phyloP scores from a whole-genome alignment of 2,113 vertebrate species.

The Scartelaos histophorus region DNA sequence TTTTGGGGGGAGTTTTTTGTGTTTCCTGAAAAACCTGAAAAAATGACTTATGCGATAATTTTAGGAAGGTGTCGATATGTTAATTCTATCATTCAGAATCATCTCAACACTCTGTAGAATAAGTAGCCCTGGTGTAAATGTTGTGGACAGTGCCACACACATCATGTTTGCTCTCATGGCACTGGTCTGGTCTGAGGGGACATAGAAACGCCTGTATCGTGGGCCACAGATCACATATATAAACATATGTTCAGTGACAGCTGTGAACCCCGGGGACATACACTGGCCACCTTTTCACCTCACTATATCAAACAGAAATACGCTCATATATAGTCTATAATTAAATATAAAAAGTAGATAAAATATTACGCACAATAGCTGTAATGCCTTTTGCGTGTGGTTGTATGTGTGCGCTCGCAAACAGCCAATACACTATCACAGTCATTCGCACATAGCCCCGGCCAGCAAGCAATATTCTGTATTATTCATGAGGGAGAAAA shows the following conservation, averaged over 20 bases:
- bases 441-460: slow-evolving; percentile 10
- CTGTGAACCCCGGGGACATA: slow-evolving; percentile 80
- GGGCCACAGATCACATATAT: slow-evolving; percentile 88
- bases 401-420: background rate
- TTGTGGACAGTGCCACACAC: slow-evolving; percentile 34
- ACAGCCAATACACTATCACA: slow-evolving; percentile 10
- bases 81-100: too few relatives aligned
- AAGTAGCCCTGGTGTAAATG: slow-evolving; percentile 9
- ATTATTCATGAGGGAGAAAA: slow-evolving; percentile 73
- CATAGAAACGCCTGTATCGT: slow-evolving; percentile 83
- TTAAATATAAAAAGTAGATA: slow-evolving; percentile 16
- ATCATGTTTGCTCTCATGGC: slow-evolving; percentile 2
- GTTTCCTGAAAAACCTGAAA: too few relatives aligned
- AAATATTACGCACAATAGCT: slow-evolving; percentile 10
- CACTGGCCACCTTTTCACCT: slow-evolving; percentile 90
- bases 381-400: slow-evolving; percentile 56
- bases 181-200: slow-evolving; percentile 47
- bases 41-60: too few relatives aligned
- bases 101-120: background rate
- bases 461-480: slow-evolving; percentile 57
- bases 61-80: too few relatives aligned
- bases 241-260: slow-evolving; percentile 95
- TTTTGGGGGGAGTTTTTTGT: too few relatives aligned
- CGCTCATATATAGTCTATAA: slow-evolving; percentile 62
- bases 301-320: slow-evolving; percentile 72